Evolutionary conservation across 2,113 vertebrate species (phyloP), one percentile per base, ranked within the genome.

Genomic region (Pseudonaja textilis): DNA sequence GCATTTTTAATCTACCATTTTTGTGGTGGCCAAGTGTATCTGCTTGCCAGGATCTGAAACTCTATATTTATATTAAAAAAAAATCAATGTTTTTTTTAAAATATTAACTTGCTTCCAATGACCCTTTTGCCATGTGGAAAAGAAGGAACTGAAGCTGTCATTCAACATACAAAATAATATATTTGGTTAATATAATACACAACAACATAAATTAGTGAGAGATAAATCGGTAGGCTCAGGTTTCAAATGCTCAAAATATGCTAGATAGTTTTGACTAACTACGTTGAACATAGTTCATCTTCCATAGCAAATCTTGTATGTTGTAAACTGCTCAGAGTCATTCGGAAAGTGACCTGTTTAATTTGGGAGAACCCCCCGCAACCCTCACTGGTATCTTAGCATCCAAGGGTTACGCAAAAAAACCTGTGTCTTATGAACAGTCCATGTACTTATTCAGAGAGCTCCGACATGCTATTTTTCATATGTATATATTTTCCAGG

Each of bases 31-130:
- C 86, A 95, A 94, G 90, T 61, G 25, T 91, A 56, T 59, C 61
- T 89, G 54, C 90, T 85, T 96, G 91, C 93, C 91, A 95, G 93
- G 26, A 56, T 47, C 92, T 95, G 92, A 64, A 93, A 59, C 57
- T 50, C 10, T 50, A 23, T 55, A 12, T 81, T 54, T 92, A 64
- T 88, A n/a, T 50, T 74, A 85, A 95, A 2, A 52, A 52, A 92
- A 8, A 94, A 85, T 85, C 6, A 0, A 81, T 0, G 0, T 93
- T 95, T 95, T 95, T 88, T 88, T 88, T 89, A 39, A 90, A 95
- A 89, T 90, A 94, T 3, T 55, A 25, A 93, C 14, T 1, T 0
- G n/a, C n/a, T 18, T 39, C 54, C 47, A 69, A 54, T 90, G 34
- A 64, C 5, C 10, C 85, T 34, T 45, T 91, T 85, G 61, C 14